Evolutionary conservation across 2,888 invertebrate species (phyloP).

Genomic region (Machimus rusticus): DNA sequence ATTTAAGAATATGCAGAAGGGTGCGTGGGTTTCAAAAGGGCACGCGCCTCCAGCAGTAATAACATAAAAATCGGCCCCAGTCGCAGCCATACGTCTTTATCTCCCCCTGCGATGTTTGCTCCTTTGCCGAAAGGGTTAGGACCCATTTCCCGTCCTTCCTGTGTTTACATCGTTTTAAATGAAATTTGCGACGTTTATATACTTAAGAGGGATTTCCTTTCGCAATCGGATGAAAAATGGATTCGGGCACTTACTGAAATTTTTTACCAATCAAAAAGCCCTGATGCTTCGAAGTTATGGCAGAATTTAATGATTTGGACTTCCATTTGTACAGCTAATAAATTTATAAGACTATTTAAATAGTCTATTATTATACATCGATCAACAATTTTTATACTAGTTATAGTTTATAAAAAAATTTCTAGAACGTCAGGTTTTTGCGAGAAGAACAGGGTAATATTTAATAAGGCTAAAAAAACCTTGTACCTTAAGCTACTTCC

Average conservation of each 20-base stretch:
- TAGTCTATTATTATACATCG: too few relatives aligned
- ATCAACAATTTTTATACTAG: too few relatives aligned
- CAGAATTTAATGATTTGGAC: background rate
- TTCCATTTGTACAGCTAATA: background rate
- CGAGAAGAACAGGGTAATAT: too few relatives aligned
- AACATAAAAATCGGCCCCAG: constrained; percentile 21
- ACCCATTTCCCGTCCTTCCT: constrained; percentile 11
- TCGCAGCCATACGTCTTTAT: background rate
- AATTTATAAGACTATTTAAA: too few relatives aligned
- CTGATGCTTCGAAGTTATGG: background rate
- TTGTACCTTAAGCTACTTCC: too few relatives aligned
- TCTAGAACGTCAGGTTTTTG: too few relatives aligned
- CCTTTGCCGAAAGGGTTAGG: constrained; percentile 17
- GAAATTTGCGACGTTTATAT: constrained; percentile 43
- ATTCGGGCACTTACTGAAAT: constrained; percentile 22
- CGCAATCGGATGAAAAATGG: constrained; percentile 28
- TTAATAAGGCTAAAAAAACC: too few relatives aligned
- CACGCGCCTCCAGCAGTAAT: constrained; percentile 47
- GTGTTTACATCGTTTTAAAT: constrained; percentile 42
- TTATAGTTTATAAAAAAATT: too few relatives aligned
- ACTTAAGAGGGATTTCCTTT: constrained; percentile 37
- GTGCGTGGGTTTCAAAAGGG: constrained; percentile 26
- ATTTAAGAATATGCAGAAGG: background rate
- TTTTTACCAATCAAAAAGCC: constrained; percentile 9
- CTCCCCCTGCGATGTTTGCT: background rate